Percentiles rank a stretch among this genome's conserved stretches.
These are phyloP conservation scores for Drosophila dives DNA, from an alignment of 2,888 invertebrate genomes.

Conservation along the genomic window DNA sequence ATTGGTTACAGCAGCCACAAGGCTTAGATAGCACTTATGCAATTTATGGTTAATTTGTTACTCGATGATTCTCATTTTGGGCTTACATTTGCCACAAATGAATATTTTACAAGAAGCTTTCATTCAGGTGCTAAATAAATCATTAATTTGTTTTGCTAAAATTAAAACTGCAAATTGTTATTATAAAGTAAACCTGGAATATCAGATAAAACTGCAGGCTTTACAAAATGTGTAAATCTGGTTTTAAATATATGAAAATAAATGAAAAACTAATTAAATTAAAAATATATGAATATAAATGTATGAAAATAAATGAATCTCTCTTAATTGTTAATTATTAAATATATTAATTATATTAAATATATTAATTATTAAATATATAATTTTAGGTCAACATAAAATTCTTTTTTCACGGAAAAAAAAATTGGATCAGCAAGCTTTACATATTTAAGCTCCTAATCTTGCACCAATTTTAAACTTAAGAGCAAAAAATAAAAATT, in stretches of 20 bases:
- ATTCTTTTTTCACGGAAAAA: background rate
- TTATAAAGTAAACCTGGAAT: background rate
- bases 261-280: no score
- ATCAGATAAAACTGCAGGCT: background rate
- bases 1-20: conserved; percentile 15
- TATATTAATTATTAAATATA: no score
- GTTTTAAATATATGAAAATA: no score
- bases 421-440: background rate
- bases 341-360: no score
- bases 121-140: background rate
- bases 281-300: no score
- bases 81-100: background rate
- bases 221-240: no score
- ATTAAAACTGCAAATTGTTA: background rate
- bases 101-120: background rate
- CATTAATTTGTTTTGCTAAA: background rate
- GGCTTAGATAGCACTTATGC: conserved; percentile 29
- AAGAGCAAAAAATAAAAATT: background rate
- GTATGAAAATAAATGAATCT: no score
- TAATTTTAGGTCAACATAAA: background rate
- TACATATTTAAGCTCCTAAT: background rate
- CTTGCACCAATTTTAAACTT: background rate
- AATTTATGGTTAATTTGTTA: conserved; percentile 60
- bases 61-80: conserved; percentile 25
- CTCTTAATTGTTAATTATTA: no score